Percentiles rank a stretch among this genome's conserved stretches.
Evolutionary conservation across 2,113 vertebrate species (phyloP).

Genomic region (Sceloporus undulatus): DNA sequence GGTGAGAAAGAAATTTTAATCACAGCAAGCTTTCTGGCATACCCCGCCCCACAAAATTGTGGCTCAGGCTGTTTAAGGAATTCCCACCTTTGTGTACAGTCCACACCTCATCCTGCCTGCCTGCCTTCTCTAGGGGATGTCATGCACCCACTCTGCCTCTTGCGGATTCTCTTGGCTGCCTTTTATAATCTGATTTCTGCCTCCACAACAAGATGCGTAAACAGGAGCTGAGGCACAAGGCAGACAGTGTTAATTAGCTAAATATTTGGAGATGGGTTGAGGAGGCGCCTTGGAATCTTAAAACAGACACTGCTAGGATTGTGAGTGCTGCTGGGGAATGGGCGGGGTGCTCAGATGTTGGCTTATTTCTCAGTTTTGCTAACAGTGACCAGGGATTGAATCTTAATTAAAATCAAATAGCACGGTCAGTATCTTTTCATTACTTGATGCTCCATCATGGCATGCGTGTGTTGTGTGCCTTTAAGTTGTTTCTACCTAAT

Average conservation of each 20-base stretch:
- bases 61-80: not conserved
- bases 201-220: constrained; percentile 43
- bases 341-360: constrained; percentile 25
- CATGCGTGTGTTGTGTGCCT: too few relatives aligned
- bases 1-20: too few relatives aligned
- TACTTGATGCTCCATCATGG: not conserved
- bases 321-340: not conserved
- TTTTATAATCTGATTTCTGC: constrained; percentile 19
- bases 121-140: not conserved
- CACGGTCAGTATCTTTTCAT: not conserved
- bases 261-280: constrained; percentile 52
- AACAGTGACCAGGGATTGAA: not conserved
- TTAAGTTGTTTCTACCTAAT: too few relatives aligned
- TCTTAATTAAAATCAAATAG: constrained; percentile 37
- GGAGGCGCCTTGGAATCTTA: constrained; percentile 18
- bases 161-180: constrained; percentile 13
- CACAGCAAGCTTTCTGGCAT: too few relatives aligned
- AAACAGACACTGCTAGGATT: constrained; percentile 31
- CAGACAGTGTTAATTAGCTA: constrained; percentile 36
- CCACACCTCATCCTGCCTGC: not conserved
- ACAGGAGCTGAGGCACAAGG: constrained; percentile 32
- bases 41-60: not conserved
- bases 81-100: not conserved
- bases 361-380: constrained; percentile 18
- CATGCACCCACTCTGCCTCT: accelerated